A percentile compares a stretch with the other conserved stretches of the same genome.
Evolutionary conservation across 2,888 invertebrate genomes (phyloP).

Genomic region (Monochamus alternatus): DNA sequence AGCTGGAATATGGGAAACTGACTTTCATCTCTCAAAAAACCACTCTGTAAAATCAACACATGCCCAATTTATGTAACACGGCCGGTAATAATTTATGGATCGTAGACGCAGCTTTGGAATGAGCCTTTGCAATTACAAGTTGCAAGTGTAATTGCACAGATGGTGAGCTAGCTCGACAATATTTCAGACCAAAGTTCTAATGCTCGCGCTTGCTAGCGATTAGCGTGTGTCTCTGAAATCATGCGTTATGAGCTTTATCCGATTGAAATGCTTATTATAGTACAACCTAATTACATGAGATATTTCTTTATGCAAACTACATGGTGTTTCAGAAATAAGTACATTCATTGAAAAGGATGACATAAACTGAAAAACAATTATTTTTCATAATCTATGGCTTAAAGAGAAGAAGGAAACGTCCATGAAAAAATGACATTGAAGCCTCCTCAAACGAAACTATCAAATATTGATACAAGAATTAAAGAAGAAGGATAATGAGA

Average conservation of each 20-base stretch:
- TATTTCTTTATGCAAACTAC: too few species aligned
- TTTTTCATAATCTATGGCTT: too few species aligned
- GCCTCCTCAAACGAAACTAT: too few species aligned
- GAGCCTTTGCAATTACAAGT: slow-evolving; percentile 30
- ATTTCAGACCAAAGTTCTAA: slow-evolving; percentile 6
- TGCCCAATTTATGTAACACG: not conserved
- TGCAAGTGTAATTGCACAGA: slow-evolving; percentile 32
- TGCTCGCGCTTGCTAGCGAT: not conserved
- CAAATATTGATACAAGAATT: too few species aligned
- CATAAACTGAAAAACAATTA: too few species aligned
- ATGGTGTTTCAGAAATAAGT: too few species aligned
- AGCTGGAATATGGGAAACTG: not conserved
- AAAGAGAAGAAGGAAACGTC: too few species aligned
- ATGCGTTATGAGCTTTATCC: not conserved
- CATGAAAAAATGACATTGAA: too few species aligned
- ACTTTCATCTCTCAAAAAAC: not conserved
- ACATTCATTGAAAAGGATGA: too few species aligned
- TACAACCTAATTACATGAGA: too few species aligned
- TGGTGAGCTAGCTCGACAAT: not conserved
- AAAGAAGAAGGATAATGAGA: too few species aligned
- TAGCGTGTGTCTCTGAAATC: not conserved
- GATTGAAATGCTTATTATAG: not conserved
- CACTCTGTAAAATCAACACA: slow-evolving; percentile 1
- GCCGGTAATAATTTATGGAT: not conserved
- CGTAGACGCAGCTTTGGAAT: not conserved